Evolutionary conservation across 1,140 invertebrate species (phyloP), one percentile per base, ranked within the genome.

Genomic region (Drosophila sechellia): DNA sequence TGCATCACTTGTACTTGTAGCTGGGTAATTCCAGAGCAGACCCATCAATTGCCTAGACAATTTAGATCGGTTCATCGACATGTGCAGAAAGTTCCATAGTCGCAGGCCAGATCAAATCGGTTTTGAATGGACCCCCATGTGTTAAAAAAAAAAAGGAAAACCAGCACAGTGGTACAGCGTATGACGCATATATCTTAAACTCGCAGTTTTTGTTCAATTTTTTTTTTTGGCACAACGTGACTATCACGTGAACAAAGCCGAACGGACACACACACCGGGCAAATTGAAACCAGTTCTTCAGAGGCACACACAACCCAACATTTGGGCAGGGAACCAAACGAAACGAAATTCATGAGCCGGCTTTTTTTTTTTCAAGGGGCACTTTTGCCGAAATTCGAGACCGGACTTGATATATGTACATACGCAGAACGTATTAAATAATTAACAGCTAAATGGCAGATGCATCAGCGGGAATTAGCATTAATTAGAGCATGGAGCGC

Each of bases 401-500:
- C 15, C 64, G 22, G 57, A 45, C 43, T 39, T 0, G 6, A 50
- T 64, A 45, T 46, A 31, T 31, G 31, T 31, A 31, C 31, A 31
- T 31, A 52, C 50, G 45, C 55, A 52, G 22, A 68, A 43, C 59
- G 42, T 52, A 70, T 58, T 54, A 55, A 77, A 77, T 49, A 77
- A 60, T 77, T 77, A 77, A 77, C 49, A 77, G 42, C 76, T 53
- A 64, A 63, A 46, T 77, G 60, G 43, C 22, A 64, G 52, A 48
- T 59, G 77, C 65, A 76, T 76, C 65, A 70, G 56, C 31, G 35
- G 22, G 27, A 77, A 77, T 86, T 86, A 86, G 54, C 84, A 83
- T 79, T 89, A 86, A 86, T 86, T 86, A 86, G 83, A 79, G 66
- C 71, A 59, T 31, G 52, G 17, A 31, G 46, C 39, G 43, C 25